A percentile compares a stretch with the other conserved stretches of the same genome.
Evolutionary conservation across 2,888 invertebrate species (phyloP).

Genomic region (Macaria notata): DNA sequence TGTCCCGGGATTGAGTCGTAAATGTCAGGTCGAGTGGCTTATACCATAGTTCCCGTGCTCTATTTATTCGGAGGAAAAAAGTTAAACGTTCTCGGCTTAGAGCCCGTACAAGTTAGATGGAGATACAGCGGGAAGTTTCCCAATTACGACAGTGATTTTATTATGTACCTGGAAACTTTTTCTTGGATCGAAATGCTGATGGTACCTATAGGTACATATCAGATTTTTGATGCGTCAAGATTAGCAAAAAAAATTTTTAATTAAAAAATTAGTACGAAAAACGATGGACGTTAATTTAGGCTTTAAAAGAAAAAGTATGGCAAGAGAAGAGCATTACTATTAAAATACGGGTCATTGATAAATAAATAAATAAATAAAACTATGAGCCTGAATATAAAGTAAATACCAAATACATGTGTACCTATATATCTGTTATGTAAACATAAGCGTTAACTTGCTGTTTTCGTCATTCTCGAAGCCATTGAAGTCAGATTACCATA

Average conservation of each 20-base stretch:
- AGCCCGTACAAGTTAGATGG: conserved; percentile 58
- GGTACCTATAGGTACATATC: too few relatives aligned
- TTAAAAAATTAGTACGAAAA: neutral
- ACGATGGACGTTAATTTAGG: too few relatives aligned
- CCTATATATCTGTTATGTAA: too few relatives aligned
- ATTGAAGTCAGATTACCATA: conserved; percentile 12
- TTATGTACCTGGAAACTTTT: neutral
- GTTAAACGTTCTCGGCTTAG: conserved; percentile 58
- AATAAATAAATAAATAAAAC: too few relatives aligned
- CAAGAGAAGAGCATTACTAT: too few relatives aligned
- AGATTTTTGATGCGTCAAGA: too few relatives aligned
- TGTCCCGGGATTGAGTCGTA: conserved; percentile 79
- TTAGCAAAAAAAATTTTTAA: neutral
- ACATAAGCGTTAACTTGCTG: neutral
- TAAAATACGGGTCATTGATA: too few relatives aligned
- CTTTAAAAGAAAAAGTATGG: too few relatives aligned
- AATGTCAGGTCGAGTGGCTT: conserved; percentile 74
- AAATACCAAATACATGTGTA: too few relatives aligned
- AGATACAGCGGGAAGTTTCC: conserved; percentile 55
- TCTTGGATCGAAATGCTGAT: neutral
- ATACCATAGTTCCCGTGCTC: conserved; percentile 66
- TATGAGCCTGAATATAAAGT: too few relatives aligned
- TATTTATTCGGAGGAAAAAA: conserved; percentile 66
- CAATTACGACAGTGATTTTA: conserved; percentile 39
- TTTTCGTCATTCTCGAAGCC: neutral